Evolutionary conservation across 1,140 invertebrate species (phyloP).

Genomic region (Papilio machaon): DNA sequence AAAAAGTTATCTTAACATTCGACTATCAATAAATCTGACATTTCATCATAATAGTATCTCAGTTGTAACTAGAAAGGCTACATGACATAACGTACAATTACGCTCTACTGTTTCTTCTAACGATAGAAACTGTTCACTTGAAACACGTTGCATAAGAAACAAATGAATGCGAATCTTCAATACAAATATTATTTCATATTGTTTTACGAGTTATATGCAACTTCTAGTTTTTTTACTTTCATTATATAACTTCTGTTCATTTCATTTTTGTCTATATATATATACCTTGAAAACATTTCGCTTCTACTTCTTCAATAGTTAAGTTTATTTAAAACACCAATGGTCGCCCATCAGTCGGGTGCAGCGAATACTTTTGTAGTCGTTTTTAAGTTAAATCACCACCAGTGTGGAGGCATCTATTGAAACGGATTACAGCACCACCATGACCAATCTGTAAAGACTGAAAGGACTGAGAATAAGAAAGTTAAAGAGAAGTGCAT

Average conservation of each 20-base stretch:
- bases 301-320: too few relatives aligned
- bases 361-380: too few relatives aligned
- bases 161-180: slow-evolving; percentile 24
- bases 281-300: too few relatives aligned
- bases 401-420: too few relatives aligned
- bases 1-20: not conserved
- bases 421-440: too few relatives aligned
- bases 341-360: too few relatives aligned
- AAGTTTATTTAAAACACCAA: too few relatives aligned
- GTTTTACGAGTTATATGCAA: not conserved
- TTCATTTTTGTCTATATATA: too few relatives aligned
- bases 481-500: too few relatives aligned
- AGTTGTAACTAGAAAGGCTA: slow-evolving; percentile 9
- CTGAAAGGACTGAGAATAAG: too few relatives aligned
- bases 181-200: slow-evolving; percentile 24
- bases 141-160: slow-evolving; percentile 19
- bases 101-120: slow-evolving; percentile 7
- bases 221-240: slow-evolving; percentile 7
- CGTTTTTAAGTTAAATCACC: too few relatives aligned
- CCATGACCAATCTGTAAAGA: too few relatives aligned
- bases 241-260: not conserved
- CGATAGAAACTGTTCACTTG: slow-evolving; percentile 6
- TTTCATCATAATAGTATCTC: not conserved
- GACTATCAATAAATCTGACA: not conserved
- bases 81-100: slow-evolving; percentile 7